Conservation (phyloP, 2,797 vertebrate species). For the Anolis apletophallus region DNA sequence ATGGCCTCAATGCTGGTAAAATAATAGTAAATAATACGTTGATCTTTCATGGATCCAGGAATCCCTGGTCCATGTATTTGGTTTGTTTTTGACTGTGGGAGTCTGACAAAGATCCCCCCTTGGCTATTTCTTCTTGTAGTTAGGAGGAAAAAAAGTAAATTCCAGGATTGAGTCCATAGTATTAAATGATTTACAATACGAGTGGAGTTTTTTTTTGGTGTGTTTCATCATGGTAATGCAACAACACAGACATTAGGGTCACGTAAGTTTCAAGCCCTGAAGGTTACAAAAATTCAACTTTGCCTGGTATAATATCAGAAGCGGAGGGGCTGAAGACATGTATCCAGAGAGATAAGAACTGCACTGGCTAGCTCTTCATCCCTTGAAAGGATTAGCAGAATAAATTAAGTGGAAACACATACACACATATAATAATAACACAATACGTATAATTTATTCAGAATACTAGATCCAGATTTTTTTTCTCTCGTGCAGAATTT, state of each 20-base stretch:
- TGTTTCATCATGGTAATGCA: background rate
- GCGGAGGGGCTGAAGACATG: background rate
- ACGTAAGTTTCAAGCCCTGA: background rate
- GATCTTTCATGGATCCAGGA: too few species aligned
- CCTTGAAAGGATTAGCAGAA: background rate
- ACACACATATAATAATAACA: background rate
- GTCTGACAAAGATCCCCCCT: background rate
- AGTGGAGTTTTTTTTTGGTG: background rate
- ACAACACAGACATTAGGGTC: background rate
- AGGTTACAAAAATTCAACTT: background rate
- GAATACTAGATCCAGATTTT: background rate
- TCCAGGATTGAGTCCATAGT: background rate
- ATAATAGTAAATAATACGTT: too few species aligned
- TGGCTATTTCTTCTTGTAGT: background rate
- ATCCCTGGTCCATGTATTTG: background rate
- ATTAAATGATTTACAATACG: background rate
- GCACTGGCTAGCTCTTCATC: background rate
- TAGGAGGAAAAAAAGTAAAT: background rate
- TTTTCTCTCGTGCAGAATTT: background rate
- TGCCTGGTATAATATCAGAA: background rate
- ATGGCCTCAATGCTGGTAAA: too few species aligned
- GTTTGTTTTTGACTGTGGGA: background rate
- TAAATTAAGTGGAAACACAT: background rate
- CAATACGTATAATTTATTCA: conserved; percentile 1
- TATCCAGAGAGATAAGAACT: background rate